Evolutionary conservation across 1,140 invertebrate species (phyloP), one percentile per base, ranked within the genome.

Genomic region (Drusus annulatus): DNA sequence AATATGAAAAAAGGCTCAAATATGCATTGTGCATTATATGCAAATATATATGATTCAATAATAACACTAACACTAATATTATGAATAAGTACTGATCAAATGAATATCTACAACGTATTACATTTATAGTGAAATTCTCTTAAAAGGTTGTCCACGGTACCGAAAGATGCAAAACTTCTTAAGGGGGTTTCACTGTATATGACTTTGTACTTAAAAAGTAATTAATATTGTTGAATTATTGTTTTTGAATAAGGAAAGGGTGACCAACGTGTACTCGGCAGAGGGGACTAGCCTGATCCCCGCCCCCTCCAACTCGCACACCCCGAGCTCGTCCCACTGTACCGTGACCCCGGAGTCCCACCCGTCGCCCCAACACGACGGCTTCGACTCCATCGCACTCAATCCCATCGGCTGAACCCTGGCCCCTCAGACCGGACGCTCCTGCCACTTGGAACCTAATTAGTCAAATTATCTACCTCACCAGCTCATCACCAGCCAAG

Each of bases 261-360:
- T 92, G 23, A 90, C 90, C 1, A 91, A 90, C 81, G 88, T 90
- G 8, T 91, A 90, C 84, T 91, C 91, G 80, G 89, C 91, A 21
- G 91, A 92, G 85, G 89, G 91, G 54, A 89, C 90, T 0, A 91
- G 90, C 81, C 80, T 92, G 36, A 88, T 92, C 75, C 90, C 90
- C 16, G 86, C 90, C 28, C 89, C 90, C 4, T 89, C 90, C 13
- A 90, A 88, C 62, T 89, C 87, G 31, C 88, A 87, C 73, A 84
- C 84, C 83, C 88, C 84, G 81, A 88, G 74, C 83, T 87, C 83
- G 75, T 88, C 84, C 81, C 90, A 84, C 80, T 79, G 83, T 58
- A 82, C 89, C 7, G 90, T 87, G 84, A 78, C 88, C 79, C 87
- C 87, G 65, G 84, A 86, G 21, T 88, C 90, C 4, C 90, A 91